These are phyloP conservation scores for Hemiprocne comata DNA, from an alignment of 2,113 vertebrate genomes.

Conservation along the genomic window DNA sequence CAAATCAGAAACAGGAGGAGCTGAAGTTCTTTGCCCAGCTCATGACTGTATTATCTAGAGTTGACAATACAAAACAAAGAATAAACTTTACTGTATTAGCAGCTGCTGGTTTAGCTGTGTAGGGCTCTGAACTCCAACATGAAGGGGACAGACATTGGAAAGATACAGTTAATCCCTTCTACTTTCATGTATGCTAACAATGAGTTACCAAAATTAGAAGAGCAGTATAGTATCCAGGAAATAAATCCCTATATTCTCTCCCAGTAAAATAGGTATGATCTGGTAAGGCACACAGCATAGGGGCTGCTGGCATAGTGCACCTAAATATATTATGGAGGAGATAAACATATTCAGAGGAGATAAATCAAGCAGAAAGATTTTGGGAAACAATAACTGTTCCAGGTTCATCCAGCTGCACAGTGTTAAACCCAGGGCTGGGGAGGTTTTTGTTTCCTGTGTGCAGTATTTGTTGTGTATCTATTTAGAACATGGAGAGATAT, in stretches of 20 bases:
- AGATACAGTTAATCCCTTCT: slow-evolving; percentile 72
- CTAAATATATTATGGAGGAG: not conserved
- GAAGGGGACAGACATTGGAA: slow-evolving; percentile 5
- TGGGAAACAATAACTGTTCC: not conserved
- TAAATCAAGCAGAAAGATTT: not conserved
- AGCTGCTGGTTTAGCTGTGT: slow-evolving; percentile 15
- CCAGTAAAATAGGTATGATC: not conserved
- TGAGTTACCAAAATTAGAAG: slow-evolving; percentile 68
- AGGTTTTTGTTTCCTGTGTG: not conserved
- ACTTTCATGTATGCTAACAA: slow-evolving; percentile 46
- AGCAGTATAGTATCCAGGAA: not conserved
- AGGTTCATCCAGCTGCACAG: not conserved
- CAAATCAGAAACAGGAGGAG: not conserved
- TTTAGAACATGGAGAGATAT: not conserved
- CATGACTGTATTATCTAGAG: not conserved
- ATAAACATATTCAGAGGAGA: not conserved
- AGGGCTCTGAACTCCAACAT: not conserved
- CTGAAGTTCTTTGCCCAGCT: not conserved
- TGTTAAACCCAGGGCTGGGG: not conserved
- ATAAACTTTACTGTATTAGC: not conserved
- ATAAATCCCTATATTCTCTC: not conserved
- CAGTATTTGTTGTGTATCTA: not conserved
- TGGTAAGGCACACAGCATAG: not conserved
- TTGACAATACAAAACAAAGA: not conserved
- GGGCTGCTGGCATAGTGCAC: not conserved